Percentiles rank a stretch among this genome's conserved stretches.
Conservation (phyloP, 2,797 vertebrate species). For the Xenops minutus region DNA sequence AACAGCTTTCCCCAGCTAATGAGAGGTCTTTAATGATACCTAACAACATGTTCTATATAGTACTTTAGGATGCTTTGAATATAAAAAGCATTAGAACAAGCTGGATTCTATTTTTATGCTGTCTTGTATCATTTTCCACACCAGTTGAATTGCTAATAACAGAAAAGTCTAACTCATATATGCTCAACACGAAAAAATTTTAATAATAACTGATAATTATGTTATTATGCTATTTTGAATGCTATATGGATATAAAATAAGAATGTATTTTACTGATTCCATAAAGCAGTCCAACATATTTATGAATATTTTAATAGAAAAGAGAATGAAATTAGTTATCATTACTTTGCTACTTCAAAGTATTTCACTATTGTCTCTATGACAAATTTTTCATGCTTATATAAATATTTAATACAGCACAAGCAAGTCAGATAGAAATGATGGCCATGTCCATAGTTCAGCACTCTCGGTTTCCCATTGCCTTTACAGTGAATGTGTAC, state of each 20-base stretch:
- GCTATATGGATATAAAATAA: neutral
- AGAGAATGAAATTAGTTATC: conserved; percentile 1
- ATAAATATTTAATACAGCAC: neutral
- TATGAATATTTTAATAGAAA: conserved; percentile 40
- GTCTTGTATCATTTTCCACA: neutral
- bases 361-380: conserved; percentile 9
- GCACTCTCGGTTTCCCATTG: neutral
- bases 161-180: neutral
- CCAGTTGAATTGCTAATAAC: neutral
- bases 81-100: neutral
- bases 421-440: neutral
- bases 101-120: neutral
- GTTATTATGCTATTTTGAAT: neutral
- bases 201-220: neutral
- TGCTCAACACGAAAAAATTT: neutral
- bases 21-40: neutral
- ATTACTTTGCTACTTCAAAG: conserved; percentile 11
- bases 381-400: conserved; percentile 39
- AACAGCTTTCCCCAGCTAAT: neutral
- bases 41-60: neutral
- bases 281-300: conserved; percentile 23
- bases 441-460: neutral
- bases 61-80: neutral
- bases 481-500: neutral
- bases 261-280: neutral